Conservation (phyloP, 2,797 vertebrate species). For the Todus mexicanus region DNA sequence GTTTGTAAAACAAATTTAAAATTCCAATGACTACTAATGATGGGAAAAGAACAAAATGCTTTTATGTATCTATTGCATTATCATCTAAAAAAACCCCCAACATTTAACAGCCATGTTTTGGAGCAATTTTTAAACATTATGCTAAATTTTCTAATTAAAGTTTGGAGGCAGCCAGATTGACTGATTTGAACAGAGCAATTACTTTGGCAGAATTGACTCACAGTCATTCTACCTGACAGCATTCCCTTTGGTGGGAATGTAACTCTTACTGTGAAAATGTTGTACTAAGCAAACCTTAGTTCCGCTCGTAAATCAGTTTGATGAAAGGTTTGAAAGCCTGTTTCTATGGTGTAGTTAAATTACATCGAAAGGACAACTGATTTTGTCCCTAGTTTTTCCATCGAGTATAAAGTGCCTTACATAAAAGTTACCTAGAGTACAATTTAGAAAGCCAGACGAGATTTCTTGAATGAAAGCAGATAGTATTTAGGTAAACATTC, state of each 20-base stretch:
- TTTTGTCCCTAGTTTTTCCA: slow-evolving; percentile 55
- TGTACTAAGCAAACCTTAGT: slow-evolving; percentile 24
- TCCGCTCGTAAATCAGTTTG: slow-evolving; percentile 43
- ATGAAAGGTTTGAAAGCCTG: slow-evolving; percentile 51
- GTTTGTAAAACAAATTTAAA: neutral
- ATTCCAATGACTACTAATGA: neutral
- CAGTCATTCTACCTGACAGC: slow-evolving; percentile 46
- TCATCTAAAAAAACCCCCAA: too few relatives aligned
- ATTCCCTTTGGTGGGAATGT: slow-evolving; percentile 30
- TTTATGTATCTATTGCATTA: neutral
- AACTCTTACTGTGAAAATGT: slow-evolving; percentile 51
- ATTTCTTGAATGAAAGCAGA: slow-evolving; percentile 2
- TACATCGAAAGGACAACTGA: slow-evolving; percentile 40
- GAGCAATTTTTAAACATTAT: neutral
- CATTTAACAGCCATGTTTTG: neutral
- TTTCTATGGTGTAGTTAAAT: slow-evolving; percentile 55
- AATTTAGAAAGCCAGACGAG: neutral
- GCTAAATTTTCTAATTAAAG: neutral
- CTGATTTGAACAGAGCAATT: neutral
- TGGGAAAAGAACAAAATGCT: neutral
- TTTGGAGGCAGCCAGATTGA: neutral
- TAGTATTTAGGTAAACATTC: slow-evolving; percentile 12
- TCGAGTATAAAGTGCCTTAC: slow-evolving; percentile 10
- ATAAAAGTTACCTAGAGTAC: neutral
- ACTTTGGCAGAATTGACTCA: slow-evolving; percentile 16